phyloP scores from a whole-genome alignment of 2,888 invertebrate species.

The Chromoteleia sp. region DNA sequence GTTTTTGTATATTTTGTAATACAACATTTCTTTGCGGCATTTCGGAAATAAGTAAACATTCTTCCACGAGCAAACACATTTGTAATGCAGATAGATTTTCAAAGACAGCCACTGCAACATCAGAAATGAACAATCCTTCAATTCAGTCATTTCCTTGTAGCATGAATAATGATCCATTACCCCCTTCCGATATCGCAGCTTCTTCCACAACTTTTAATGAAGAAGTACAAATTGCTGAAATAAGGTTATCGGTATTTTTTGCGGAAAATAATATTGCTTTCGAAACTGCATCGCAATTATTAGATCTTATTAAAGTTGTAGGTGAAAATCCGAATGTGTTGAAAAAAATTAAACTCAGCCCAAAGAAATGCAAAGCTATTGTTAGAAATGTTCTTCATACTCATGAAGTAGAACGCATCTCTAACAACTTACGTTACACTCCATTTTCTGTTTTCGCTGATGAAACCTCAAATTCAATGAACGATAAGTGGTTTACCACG shows the following conservation, averaged over 20 bases:
- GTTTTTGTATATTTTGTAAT: slow-evolving; percentile 12
- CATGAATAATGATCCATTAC: too few relatives aligned
- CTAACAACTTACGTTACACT: slow-evolving; percentile 11
- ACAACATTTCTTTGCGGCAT: neutral
- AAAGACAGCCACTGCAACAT: too few relatives aligned
- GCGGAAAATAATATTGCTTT: slow-evolving; percentile 60
- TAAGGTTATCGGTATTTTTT: slow-evolving; percentile 53
- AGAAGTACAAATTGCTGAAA: slow-evolving; percentile 20
- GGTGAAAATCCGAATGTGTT: slow-evolving; percentile 48
- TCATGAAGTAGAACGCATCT: neutral
- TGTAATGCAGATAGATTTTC: too few relatives aligned
- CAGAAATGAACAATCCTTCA: too few relatives aligned
- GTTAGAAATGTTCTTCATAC: slow-evolving; percentile 11
- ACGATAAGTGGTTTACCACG: slow-evolving; percentile 20
- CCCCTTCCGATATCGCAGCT: too few relatives aligned
- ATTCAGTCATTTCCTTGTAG: too few relatives aligned
- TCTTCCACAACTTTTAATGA: neutral
- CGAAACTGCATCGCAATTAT: slow-evolving; percentile 11
- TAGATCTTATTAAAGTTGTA: slow-evolving; percentile 49
- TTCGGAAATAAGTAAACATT: slow-evolving; percentile 9
- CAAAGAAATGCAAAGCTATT: slow-evolving; percentile 43
- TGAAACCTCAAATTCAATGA: slow-evolving; percentile 18
- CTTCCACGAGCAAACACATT: neutral
- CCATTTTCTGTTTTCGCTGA: slow-evolving; percentile 19
- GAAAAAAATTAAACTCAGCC: slow-evolving; percentile 42